Evolutionary conservation across 2,797 vertebrate species (phyloP), one percentile per base, ranked within the genome.

Genomic region (Aeoliscus strigatus): DNA sequence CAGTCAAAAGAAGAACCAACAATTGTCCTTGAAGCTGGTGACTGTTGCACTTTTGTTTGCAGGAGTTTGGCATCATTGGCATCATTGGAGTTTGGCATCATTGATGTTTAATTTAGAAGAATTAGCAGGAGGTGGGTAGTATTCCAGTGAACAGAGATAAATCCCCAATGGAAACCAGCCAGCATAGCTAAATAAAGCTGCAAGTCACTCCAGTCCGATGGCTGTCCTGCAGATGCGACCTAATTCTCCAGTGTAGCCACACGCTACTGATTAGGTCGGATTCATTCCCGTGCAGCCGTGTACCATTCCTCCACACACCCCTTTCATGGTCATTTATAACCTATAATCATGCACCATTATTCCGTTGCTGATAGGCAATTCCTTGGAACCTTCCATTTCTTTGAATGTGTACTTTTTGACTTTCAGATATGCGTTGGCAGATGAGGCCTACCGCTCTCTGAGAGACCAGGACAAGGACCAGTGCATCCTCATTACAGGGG

Each of bases 391-490:
- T n/a, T n/a, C n/a, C n/a, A n/a, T n/a, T n/a, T 21, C 6, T 21
- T 21, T 21, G 31, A 27, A 12, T 51, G 7, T 60, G 9, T 45
- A 3, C 16, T 51, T 18, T 40, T 48, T 75, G 16, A 80, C 52
- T 78, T 84, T 8, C 87, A 98, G 96, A 60, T 99, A 93, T 48
- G 94, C 96, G 52, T 77, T 99, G 70, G 92, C 96, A 41, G 96
- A 99, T 66, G 96, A 98, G 85, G 96, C 94, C 2, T 99, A 99
- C 74, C 86, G 96, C 59, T 99, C 96, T 10, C 83, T 99, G 58
- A 87, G 94, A 59, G 94, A 98, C 87, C 96, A 99, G 81, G 96
- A 96, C 80, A 98, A 98, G 82, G 96, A 99, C 82, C 96, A 98
- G 32, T 99, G 96, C 51, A 99, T 99, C 70, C 93, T 99, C 54